Evolutionary conservation across 2,797 vertebrate species (phyloP).

Genomic region (Lacerta bilineata): DNA sequence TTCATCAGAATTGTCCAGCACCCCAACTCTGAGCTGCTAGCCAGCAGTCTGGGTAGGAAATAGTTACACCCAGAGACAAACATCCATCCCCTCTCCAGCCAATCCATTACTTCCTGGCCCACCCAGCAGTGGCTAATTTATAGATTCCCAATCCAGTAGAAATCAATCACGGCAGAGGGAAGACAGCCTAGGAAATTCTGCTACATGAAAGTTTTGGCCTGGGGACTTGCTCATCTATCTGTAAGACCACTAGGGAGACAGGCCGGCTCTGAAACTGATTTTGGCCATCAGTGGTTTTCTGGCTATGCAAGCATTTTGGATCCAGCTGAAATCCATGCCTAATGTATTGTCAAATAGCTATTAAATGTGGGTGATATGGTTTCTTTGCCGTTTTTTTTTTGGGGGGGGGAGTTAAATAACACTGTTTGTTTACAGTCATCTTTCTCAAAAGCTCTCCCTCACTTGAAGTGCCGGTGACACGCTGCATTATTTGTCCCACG

Average conservation of each 20-base stretch:
- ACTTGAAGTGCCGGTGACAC: background rate
- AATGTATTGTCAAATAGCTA: constrained; percentile 36
- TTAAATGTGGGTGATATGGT: constrained; percentile 11
- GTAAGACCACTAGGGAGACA: constrained; percentile 21
- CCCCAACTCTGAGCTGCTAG: background rate
- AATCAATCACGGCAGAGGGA: constrained; percentile 34
- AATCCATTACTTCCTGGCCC: constrained; percentile 17
- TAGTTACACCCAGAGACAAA: constrained; percentile 20
- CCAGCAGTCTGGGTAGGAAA: background rate
- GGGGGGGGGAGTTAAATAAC: background rate
- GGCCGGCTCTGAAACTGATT: constrained; percentile 22
- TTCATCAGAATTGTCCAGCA: too few relatives aligned
- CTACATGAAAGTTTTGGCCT: constrained; percentile 22
- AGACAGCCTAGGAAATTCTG: constrained; percentile 30
- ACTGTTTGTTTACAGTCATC: constrained; percentile 13
- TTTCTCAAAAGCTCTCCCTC: constrained; percentile 27
- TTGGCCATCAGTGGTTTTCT: background rate
- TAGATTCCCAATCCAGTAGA: constrained; percentile 35
- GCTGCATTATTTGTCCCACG: constrained; percentile 35
- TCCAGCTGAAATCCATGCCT: background rate
- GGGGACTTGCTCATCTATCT: constrained; percentile 31
- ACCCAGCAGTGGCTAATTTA: constrained; percentile 47
- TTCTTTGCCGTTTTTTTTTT: background rate
- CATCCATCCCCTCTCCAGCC: constrained; percentile 8
- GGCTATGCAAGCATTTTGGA: background rate